Evolutionary conservation across 2,113 vertebrate species (phyloP), one percentile per base, ranked within the genome.

Genomic region (Mesembrinibis cayennensis): DNA sequence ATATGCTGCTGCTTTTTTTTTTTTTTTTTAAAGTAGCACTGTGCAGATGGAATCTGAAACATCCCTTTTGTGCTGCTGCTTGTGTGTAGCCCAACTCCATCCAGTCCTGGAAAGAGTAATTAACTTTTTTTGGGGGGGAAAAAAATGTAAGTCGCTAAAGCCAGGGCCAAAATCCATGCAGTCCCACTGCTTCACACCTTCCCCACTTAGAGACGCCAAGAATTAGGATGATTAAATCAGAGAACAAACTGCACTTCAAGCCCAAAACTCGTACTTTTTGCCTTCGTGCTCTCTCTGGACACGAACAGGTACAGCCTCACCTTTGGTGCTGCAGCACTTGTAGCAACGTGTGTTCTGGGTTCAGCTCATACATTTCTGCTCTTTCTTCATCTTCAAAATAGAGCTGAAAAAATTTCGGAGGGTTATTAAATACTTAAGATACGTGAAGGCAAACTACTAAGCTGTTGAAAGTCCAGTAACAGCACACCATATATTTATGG

Each of bases 351-450:
- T 69, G 97, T 13, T 98, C 85, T 42, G 97, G 96, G 89, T 98
- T 76, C 36, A 99, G 97, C 86, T 97, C 80, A 61, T 99, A 98
- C 11, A 99, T 97, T 3, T 98, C 98, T 85, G 97, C 97, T 84
- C 96, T 98, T 53, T 98, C 97, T 44, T 97, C 98, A 86, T 99
- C 99, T 96, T 99, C 99, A 98, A 99, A 99, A 86, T 98, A 99
- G 63, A 99, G 84, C 99, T 99, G 94, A 29, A 30, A 65, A 50
- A 34, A 89, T 11, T 22, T n/a, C 26, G 61, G 47, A 58, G 19
- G 8, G 58, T 80, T 82, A 86, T 61, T 55, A 38, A 76, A 70
- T 16, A 53, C 61, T 69, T 47, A 14, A 34, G 16, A 30, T 36
- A 67, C 25, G 52, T 1, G 30, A 66, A 50, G 14, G 14, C 69